Percentiles rank a stretch among this genome's conserved stretches.
Evolutionary conservation across 2,113 vertebrate species (phyloP).

Genomic region (Micromys minutus): DNA sequence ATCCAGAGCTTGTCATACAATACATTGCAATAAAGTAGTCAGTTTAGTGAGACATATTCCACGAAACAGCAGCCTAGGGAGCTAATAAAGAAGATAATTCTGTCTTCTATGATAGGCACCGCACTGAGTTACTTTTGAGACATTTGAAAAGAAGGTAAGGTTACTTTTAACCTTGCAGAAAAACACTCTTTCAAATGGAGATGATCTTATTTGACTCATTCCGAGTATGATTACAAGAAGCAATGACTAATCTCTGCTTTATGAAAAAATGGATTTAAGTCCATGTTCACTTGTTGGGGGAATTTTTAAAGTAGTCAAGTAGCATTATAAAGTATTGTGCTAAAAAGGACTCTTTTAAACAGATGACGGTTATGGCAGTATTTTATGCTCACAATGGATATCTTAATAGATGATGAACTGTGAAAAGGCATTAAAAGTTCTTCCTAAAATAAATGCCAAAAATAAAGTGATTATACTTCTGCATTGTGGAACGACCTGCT

Average conservation of each 20-base stretch:
- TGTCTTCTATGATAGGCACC: constrained; percentile 62
- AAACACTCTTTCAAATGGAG: constrained; percentile 68
- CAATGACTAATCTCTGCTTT: constrained; percentile 64
- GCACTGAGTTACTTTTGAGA: constrained; percentile 50
- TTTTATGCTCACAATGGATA: constrained; percentile 44
- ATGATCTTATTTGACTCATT: constrained; percentile 58
- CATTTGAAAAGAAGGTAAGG: constrained; percentile 63
- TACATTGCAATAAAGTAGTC: constrained; percentile 36
- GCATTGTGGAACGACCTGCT: background rate
- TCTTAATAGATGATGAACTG: constrained; percentile 13
- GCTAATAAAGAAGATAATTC: constrained; percentile 66
- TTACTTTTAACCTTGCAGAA: constrained; percentile 68
- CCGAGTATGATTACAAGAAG: constrained; percentile 51
- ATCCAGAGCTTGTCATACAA: constrained; percentile 59
- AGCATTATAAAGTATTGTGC: constrained; percentile 43
- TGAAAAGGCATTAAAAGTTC: background rate
- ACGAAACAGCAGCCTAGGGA: constrained; percentile 35
- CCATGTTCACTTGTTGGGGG: background rate
- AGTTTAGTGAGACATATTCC: constrained; percentile 47
- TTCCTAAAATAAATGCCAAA: constrained; percentile 50
- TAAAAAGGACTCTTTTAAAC: background rate
- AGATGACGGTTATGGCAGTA: constrained; percentile 37
- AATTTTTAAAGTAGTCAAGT: constrained; percentile 50
- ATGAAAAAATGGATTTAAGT: constrained; percentile 63
- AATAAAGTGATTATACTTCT: background rate